Evolutionary conservation across 2,797 vertebrate genomes (phyloP).

Genomic region (Glyptemys insculpta): DNA sequence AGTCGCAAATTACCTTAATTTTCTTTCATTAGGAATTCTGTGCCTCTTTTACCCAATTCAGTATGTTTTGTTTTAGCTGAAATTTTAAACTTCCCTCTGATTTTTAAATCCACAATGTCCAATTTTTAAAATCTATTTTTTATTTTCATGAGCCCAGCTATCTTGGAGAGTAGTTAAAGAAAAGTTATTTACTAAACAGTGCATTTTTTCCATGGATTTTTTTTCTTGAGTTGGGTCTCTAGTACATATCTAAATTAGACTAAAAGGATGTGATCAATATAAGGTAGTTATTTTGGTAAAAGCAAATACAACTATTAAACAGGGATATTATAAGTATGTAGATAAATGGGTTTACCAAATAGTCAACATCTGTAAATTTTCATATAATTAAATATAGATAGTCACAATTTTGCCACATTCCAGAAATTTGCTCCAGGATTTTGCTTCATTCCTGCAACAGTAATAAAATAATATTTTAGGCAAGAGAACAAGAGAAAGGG

Average conservation of each 20-base stretch:
- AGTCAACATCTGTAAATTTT: neutral
- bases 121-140: constrained; percentile 25
- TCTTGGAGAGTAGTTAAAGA: constrained; percentile 45
- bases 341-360: neutral
- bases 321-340: neutral
- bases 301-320: neutral
- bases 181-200: neutral
- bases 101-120: constrained; percentile 43
- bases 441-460: neutral
- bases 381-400: neutral
- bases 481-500: neutral
- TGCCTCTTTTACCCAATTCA: constrained; percentile 44
- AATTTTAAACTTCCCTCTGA: constrained; percentile 23
- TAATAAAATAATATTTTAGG: neutral
- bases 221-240: constrained; percentile 20
- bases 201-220: neutral
- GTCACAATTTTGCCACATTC: neutral
- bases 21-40: constrained; percentile 26
- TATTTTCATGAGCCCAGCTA: constrained; percentile 39
- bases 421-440: neutral
- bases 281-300: neutral
- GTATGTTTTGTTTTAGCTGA: constrained; percentile 29
- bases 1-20: neutral
- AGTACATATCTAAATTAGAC: neutral
- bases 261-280: neutral